Evolutionary conservation across 2,797 vertebrate genomes (phyloP), one percentile per base, ranked within the genome.

Genomic region (Melanotaenia nigrans): DNA sequence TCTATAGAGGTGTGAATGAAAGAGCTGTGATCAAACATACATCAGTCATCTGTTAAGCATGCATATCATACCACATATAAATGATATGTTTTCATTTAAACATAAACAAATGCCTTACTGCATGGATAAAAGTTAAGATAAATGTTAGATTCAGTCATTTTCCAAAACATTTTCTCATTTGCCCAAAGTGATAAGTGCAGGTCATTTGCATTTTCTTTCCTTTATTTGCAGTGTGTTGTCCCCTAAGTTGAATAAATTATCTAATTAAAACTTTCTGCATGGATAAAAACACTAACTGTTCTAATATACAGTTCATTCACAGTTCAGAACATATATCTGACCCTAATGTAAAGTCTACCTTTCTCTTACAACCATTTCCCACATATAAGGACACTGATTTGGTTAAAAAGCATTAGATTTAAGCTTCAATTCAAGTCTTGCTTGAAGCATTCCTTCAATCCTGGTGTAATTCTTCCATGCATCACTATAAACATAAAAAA

Each of bases 381-480:
- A 71, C 58, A 63, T 49, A 54, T 63, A 49, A 35, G 72, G 35
- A 82, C 71, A 75, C 10, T 57, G 54, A 79, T 68, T 56, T 64
- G 40, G 65, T 56, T 38, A 78, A 81, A 72, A 56, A n/a, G 25
- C 25, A 7, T 58, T 55, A 63, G 56, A n/a, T 58, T 38, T 14
- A 59, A 16, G 13, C 42, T 25, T n/a, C 11, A 4, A 45, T 16
- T 30, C 28, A 47, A 35, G 28, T 30, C 57, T 58, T 42, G 45
- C 36, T 58, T 47, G 25, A 73, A 53, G 22, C 51, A 59, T 40
- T 28, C 42, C 38, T 65, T 65, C 35, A 72, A 40, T 86, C 71
- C 79, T 65, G 66, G 42, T 86, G 68, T 90, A 84, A 90, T 88
- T 84, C 70, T 79, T 67, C 65, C 57, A 82, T 84, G 83, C 73